Evolutionary conservation across 2,888 invertebrate genomes (phyloP).

Genomic region (Cancer borealis): DNA sequence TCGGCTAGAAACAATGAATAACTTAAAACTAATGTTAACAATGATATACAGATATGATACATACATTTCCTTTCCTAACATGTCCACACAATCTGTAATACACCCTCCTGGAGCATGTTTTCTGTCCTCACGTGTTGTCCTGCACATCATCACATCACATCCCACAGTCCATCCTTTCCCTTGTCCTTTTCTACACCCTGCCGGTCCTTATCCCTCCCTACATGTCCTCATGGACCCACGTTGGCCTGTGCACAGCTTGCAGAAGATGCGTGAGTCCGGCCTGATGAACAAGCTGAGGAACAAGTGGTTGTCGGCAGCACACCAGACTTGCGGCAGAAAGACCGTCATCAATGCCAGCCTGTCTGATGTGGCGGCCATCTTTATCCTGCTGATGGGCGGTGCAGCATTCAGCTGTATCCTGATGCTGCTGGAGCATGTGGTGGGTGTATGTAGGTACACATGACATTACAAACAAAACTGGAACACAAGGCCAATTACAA

Average conservation of each 20-base stretch:
- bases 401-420: slow-evolving; percentile 77
- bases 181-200: too few relatives aligned
- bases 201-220: too few relatives aligned
- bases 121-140: not conserved
- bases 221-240: not conserved
- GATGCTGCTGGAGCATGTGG: slow-evolving; percentile 71
- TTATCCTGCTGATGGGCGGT: slow-evolving; percentile 70
- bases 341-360: slow-evolving; percentile 54
- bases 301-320: not conserved
- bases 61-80: too few relatives aligned
- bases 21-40: too few relatives aligned
- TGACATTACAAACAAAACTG: not conserved
- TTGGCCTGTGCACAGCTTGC: not conserved
- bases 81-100: too few relatives aligned
- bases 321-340: slow-evolving; percentile 16
- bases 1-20: too few relatives aligned
- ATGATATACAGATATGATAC: too few relatives aligned
- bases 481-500: too few relatives aligned
- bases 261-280: not conserved
- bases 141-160: not conserved
- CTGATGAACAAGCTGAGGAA: slow-evolving; percentile 4
- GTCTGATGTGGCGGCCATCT: slow-evolving; percentile 68
- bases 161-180: not conserved
- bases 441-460: not conserved
- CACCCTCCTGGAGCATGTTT: too few relatives aligned